A percentile compares a stretch with the other conserved stretches of the same genome.
Evolutionary conservation across 1,140 invertebrate genomes (phyloP).

Genomic region (Adoxophyes honmai): DNA sequence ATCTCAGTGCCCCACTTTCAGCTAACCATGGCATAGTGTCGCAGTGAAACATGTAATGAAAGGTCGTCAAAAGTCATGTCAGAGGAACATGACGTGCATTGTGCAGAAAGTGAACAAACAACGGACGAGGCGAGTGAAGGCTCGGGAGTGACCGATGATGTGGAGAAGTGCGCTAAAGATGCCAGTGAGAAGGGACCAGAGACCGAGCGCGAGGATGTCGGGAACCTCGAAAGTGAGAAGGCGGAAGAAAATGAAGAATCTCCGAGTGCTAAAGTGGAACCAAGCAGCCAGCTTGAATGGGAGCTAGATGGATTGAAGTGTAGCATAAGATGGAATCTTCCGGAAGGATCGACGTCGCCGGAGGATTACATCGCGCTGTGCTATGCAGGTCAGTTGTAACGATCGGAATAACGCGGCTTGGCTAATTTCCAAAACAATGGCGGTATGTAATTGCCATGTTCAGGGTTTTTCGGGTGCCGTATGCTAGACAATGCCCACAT

Average conservation of each 20-base stretch:
- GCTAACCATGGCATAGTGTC: neutral
- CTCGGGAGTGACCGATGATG: slow-evolving; percentile 22
- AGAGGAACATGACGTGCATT: slow-evolving; percentile 60
- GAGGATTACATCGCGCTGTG: slow-evolving; percentile 62
- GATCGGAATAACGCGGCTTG: neutral
- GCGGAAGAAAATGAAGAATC: slow-evolving; percentile 18
- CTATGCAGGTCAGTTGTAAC: slow-evolving; percentile 46
- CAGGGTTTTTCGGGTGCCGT: neutral
- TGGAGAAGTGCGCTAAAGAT: slow-evolving; percentile 20
- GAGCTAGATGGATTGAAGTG: slow-evolving; percentile 33
- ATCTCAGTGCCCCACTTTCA: neutral
- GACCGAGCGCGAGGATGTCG: slow-evolving; percentile 19
- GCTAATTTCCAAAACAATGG: neutral
- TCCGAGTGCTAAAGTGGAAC: slow-evolving; percentile 25
- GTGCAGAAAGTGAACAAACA: slow-evolving; percentile 39
- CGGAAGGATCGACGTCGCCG: slow-evolving; percentile 38
- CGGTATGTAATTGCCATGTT: neutral
- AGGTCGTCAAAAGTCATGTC: slow-evolving; percentile 53
- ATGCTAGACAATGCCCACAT: no score
- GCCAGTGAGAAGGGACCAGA: slow-evolving; percentile 39
- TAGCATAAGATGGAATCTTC: slow-evolving; percentile 50
- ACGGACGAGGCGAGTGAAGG: slow-evolving; percentile 21
- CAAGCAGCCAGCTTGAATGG: slow-evolving; percentile 39
- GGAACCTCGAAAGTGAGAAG: slow-evolving; percentile 37
- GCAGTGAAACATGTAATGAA: slow-evolving; percentile 6